Evolutionary conservation across 2,113 vertebrate species (phyloP).

Genomic region (Phalacrocorax carbo): DNA sequence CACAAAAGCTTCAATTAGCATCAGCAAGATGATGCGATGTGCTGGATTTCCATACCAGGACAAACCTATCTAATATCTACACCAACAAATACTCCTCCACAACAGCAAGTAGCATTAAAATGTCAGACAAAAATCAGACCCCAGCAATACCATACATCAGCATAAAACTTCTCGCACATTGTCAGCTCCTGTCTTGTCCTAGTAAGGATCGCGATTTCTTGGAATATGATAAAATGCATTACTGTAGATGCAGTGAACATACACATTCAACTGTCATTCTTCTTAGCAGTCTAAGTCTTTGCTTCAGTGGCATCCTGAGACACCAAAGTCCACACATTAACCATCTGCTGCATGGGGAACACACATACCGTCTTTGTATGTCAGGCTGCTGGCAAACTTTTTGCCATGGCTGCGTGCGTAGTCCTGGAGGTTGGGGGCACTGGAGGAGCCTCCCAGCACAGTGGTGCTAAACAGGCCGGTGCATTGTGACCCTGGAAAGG

Average conservation of each 20-base stretch:
- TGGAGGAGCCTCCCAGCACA: slow-evolving; percentile 98
- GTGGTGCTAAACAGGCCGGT: slow-evolving; percentile 99
- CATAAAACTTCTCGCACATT: neutral
- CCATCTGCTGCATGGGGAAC: neutral
- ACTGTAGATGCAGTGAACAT: rapidly evolving
- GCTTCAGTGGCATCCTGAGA: neutral
- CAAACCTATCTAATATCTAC: neutral
- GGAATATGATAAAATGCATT: neutral
- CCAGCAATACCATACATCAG: neutral
- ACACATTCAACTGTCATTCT: neutral
- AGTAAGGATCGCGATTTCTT: neutral
- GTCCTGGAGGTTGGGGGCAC: slow-evolving; percentile 99
- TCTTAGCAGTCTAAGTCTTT: neutral
- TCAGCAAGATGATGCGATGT: neutral
- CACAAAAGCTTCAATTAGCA: neutral
- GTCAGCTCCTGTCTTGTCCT: neutral
- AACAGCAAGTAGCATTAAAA: neutral
- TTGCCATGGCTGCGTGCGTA: slow-evolving; percentile 98
- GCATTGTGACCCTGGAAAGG: slow-evolving; percentile 96
- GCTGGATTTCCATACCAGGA: neutral
- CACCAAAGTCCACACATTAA: neutral
- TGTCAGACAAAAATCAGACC: neutral
- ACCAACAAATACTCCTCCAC: neutral
- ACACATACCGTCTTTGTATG: slow-evolving; percentile 98
- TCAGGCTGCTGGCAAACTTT: slow-evolving; percentile 94